A percentile compares a stretch with the other conserved stretches of the same genome.
Conservation (phyloP, 2,888 invertebrate species). For the Nomada ferruginata region DNA sequence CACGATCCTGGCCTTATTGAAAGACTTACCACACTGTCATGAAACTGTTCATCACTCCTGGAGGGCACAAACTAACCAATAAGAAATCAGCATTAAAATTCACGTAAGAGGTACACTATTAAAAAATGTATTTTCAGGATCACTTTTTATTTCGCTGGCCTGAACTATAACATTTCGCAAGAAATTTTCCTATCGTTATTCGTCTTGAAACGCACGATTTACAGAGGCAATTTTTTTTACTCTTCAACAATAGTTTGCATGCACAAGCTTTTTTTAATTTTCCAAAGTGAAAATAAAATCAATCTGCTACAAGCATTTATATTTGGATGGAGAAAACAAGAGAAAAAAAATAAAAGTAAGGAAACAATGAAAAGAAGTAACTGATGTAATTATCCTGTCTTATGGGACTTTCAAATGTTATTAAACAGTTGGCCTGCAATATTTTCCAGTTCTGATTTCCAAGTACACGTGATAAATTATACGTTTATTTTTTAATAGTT, state of each 20-base stretch:
- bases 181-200: constrained; percentile 10
- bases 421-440: constrained; percentile 5
- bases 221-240: constrained; percentile 41
- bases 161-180: constrained; percentile 36
- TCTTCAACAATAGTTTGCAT: constrained; percentile 82
- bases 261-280: constrained; percentile 81
- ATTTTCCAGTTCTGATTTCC: background rate
- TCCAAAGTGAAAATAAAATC: constrained; percentile 33
- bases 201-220: constrained; percentile 27
- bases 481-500: background rate
- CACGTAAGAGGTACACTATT: constrained; percentile 55
- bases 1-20: constrained; percentile 79
- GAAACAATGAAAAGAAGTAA: constrained; percentile 2
- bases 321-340: constrained; percentile 6
- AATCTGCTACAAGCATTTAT: constrained; percentile 39
- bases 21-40: constrained; percentile 94
- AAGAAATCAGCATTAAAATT: constrained; percentile 84
- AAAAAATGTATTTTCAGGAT: constrained; percentile 51
- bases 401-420: constrained; percentile 8
- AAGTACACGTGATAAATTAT: background rate
- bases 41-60: constrained; percentile 95
- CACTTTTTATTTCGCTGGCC: constrained; percentile 50
- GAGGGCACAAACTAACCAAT: constrained; percentile 92
- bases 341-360: background rate
- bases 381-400: background rate